A percentile compares a stretch with the other conserved stretches of the same genome.
phyloP scores from a whole-genome alignment of 2,797 vertebrate species.

The Liparis tanakae region DNA sequence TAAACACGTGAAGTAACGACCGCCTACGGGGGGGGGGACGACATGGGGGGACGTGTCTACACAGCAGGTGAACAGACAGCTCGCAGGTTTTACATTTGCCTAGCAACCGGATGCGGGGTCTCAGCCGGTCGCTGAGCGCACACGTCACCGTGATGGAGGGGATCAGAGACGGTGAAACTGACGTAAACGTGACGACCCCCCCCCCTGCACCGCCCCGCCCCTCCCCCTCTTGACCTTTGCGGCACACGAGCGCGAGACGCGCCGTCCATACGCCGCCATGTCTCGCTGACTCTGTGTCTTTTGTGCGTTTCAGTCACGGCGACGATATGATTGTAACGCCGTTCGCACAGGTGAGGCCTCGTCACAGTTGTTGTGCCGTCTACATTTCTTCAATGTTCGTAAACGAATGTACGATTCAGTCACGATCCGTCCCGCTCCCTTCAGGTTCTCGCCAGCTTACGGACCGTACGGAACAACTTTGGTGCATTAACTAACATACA shows the following conservation, averaged over 20 bases:
- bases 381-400: neutral
- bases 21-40: neutral
- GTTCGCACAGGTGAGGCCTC: conserved; percentile 93
- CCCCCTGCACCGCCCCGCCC: neutral
- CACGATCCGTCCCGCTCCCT: conserved; percentile 32
- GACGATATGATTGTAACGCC: conserved; percentile 99
- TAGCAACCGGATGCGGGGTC: no score
- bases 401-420: neutral
- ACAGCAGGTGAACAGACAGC: conserved; percentile 10
- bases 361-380: neutral
- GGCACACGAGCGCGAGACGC: conserved; percentile 8
- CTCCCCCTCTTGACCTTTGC: conserved; percentile 20
- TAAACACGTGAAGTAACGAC: conserved; percentile 3
- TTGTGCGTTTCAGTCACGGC: conserved; percentile 91
- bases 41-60: neutral
- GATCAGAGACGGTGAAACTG: conserved; percentile 36
- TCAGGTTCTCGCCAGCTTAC: conserved; percentile 96
- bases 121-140: conserved; percentile 47
- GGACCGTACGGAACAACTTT: conserved; percentile 99
- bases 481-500: conserved; percentile 98
- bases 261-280: conserved; percentile 23
- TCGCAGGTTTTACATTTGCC: conserved; percentile 20
- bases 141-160: conserved; percentile 41
- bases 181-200: conserved; percentile 40
- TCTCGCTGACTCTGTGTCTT: conserved; percentile 42